Base-by-base conservation (phyloP, 2,797 vertebrate genomes). In the Gouania willdenowi region DNA sequence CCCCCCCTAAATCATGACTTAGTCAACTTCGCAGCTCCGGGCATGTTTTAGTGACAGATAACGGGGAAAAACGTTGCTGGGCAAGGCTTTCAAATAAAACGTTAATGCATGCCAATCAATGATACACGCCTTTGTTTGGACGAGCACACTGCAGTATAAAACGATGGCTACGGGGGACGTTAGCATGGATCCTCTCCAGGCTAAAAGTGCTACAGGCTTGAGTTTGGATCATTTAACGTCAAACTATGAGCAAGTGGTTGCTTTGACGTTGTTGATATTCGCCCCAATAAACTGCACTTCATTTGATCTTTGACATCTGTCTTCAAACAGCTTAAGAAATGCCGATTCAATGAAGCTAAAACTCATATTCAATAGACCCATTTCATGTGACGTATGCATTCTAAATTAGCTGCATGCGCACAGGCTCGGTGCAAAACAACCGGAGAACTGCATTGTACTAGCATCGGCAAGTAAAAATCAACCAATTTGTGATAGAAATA, bases 211-310 rank as follows among this genome's bases (percentile, higher is more conserved):
- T 32, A 36, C 26, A 7, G 29, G 43, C 47, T 22, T 14, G 6
- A 45, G 26, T 26, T 26, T 55, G 41, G 6, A 34, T 47, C 47
- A 39, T 52, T 68, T 50, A 74, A 52, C 25, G 38, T 53, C 27
- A 36, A 14, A 38, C 62, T 10, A 65, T 49, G 50, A 34, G 22
- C 16, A 12, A 4, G n/a, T n/a, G 4, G 49, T 19, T 41, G 32
- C 27, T 3, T 4, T 5, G 18, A 24, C 2, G 5, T 52, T 38
- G 6, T 33, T 30, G 26, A 49, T 62, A 2, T 61, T 31, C 25
- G 22, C 1, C 10, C 46, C 32, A 12, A 14, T 60, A 46, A 81
- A 42, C 16, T 42, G 18, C 22, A 47, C 25, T 25, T 55, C 49
- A 15, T 51, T 31, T 41, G 37, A 43, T 52, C 47, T 38, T 68